A percentile compares a stretch with the other conserved stretches of the same genome.
These are phyloP conservation scores for Lipotes vexillifer DNA, from an alignment of 2,113 vertebrate genomes.

Conservation along the genomic window DNA sequence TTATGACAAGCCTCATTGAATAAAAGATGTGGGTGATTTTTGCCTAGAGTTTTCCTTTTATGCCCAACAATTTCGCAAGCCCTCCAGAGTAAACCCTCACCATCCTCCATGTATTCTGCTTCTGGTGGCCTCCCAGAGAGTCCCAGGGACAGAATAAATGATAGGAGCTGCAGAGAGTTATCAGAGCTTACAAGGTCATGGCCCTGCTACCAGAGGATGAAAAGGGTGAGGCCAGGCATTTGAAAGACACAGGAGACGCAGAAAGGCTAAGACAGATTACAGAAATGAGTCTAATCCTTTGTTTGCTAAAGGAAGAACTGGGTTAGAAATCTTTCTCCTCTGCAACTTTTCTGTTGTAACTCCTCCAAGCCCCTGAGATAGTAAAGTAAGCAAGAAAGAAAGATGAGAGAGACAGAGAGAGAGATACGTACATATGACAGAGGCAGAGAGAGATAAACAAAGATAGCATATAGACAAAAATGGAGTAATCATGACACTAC, in stretches of 20 bases:
- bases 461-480: not conserved
- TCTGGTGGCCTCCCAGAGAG: not conserved
- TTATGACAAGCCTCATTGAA: constrained; percentile 52
- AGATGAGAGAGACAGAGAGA: too few relatives aligned
- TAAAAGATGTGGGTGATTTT: not conserved
- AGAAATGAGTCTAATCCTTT: not conserved
- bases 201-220: not conserved
- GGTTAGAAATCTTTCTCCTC: not conserved
- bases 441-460: not conserved
- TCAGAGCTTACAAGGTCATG: not conserved
- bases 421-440: not conserved
- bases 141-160: not conserved
- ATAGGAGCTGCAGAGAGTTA: not conserved
- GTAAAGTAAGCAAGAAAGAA: not conserved
- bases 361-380: not conserved
- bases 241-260: not conserved
- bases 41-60: constrained; percentile 49
- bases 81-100: not conserved
- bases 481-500: not conserved
- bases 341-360: not conserved
- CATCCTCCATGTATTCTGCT: not conserved
- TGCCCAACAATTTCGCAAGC: not conserved
- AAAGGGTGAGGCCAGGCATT: rapidly evolving
- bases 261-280: not conserved
- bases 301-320: not conserved